These are phyloP conservation scores for Erannis defoliaria DNA, from an alignment of 2,888 invertebrate genomes.

Conservation along the genomic window DNA sequence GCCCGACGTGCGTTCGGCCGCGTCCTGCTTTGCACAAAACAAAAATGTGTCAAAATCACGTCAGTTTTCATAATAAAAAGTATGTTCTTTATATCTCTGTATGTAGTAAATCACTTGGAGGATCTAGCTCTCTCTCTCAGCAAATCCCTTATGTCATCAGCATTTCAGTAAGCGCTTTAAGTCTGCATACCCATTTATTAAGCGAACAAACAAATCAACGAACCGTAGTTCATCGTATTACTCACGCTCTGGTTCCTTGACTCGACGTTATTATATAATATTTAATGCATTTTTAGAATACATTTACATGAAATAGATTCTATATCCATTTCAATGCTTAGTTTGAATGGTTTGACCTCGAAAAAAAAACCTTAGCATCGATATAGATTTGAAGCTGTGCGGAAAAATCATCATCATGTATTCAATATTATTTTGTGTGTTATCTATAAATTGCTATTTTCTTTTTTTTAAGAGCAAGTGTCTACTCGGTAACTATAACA, in stretches of 20 bases:
- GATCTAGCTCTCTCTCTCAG: not conserved
- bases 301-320: constrained; percentile 38
- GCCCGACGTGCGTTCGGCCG: too few species aligned
- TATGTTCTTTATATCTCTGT: too few species aligned
- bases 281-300: constrained; percentile 23
- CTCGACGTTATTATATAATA: constrained; percentile 46
- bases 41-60: too few species aligned
- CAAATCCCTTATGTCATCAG: constrained; percentile 26
- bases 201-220: constrained; percentile 47
- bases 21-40: too few species aligned
- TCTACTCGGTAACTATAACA: too few species aligned
- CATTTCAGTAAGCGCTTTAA: constrained; percentile 26
- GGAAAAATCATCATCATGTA: too few species aligned
- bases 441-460: too few species aligned
- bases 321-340: constrained; percentile 19
- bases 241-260: constrained; percentile 52
- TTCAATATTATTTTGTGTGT: too few species aligned
- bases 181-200: constrained; percentile 27
- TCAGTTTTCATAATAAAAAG: too few species aligned
- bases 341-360: constrained; percentile 35
- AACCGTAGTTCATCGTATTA: constrained; percentile 45
- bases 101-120: too few species aligned
- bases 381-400: not conserved
- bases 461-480: too few species aligned
- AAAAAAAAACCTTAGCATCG: not conserved